Evolutionary conservation across 2,888 invertebrate genomes (phyloP), one percentile per base, ranked within the genome.

Genomic region (Linyphia triangularis): DNA sequence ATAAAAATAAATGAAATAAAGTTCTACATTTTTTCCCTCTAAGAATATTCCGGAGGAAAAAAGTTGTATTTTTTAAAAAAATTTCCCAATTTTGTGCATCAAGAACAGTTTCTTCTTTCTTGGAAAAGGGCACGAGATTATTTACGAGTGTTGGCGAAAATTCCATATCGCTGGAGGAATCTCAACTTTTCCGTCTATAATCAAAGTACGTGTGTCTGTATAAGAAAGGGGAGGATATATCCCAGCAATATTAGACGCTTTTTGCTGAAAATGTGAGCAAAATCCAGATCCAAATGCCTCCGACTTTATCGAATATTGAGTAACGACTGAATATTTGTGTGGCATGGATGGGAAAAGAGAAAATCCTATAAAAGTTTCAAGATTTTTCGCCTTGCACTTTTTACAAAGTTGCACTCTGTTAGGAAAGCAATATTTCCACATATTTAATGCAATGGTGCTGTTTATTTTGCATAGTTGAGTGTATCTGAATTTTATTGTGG

Each of bases 131-230:
- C 13, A 2, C 51, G 16, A 10, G 75, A 72, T 72, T 72, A 82
- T 82, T 82, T 82, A 82, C 82, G 82, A 82, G 30, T 40, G 19
- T 30, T 4, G 33, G 37, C 13, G 26, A 77, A 40, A 37, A 61
- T 10, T 3, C 24, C 40, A 40, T 82, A 72, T 82, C 82, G 72
- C 65, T 69, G 33, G 37, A 65, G 37, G 61, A 40, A 79, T 67
- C 65, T 79, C 67, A 67, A 65, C 51, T 67, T 51, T 16, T 13
- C n/a, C 5, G 1, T 13, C n/a, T 16, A 16, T 51, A 51, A 51
- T 51, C 51, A 51, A 51, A 9, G 1, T 40, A 3, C 2, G 9
- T n/a, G 4, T 51, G 51, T 51, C 51, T 51, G 51, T 51, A 51
- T 13, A 5, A 16, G 51, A 13, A n/a, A n/a, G 40, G 51, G n/a